phyloP scores from a whole-genome alignment of 2,113 vertebrate genomes.

The Dolichotis patagonum region DNA sequence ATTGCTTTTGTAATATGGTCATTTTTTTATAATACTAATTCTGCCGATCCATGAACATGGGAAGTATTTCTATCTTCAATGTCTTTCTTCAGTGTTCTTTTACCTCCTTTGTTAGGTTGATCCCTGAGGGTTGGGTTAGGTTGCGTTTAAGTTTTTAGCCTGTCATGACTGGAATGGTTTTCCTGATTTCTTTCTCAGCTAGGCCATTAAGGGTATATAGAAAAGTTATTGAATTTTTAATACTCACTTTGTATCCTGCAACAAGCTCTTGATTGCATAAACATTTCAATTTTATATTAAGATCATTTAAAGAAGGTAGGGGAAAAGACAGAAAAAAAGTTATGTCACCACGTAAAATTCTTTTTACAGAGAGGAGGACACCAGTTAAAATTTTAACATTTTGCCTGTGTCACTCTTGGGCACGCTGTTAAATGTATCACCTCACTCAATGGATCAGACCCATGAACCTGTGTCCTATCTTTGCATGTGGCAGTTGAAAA shows the following conservation, averaged over 20 bases:
- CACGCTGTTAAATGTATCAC: not conserved
- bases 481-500: not conserved
- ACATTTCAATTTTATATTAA: constrained; percentile 13
- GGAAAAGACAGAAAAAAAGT: not conserved
- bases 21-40: not conserved
- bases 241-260: not conserved
- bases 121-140: not conserved
- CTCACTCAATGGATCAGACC: not conserved
- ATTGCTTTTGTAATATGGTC: not conserved
- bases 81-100: not conserved
- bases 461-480: not conserved
- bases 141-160: not conserved
- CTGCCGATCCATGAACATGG: not conserved
- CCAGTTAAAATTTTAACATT: not conserved
- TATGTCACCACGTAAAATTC: constrained; percentile 14
- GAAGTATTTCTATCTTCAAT: not conserved
- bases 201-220: not conserved
- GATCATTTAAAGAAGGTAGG: not conserved
- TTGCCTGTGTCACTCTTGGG: not conserved
- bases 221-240: not conserved
- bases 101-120: not conserved
- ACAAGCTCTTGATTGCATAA: not conserved
- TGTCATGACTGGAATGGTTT: not conserved
- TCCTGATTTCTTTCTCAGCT: not conserved
- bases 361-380: not conserved